Evolutionary conservation across 2,888 invertebrate species (phyloP), one percentile per base, ranked within the genome.

Genomic region (Nomada ruficornis): DNA sequence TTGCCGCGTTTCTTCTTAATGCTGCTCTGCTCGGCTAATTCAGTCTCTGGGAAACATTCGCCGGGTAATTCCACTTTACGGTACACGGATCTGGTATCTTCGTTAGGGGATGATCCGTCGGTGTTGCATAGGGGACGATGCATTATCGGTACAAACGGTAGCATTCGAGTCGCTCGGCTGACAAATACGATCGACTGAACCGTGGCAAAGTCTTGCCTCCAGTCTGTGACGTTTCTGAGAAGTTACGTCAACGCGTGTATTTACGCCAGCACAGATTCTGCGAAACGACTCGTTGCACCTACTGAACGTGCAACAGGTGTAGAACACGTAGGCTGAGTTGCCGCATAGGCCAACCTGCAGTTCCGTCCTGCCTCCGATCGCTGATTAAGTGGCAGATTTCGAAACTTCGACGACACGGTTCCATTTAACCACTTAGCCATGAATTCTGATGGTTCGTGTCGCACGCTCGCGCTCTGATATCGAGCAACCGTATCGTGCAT

Each of bases 221-320:
- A 44, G 18, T 23, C 29, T 26, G 20, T n/a, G 47, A 65, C 47
- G 62, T 63, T 63, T 57, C 47, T 7, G 23, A n/a, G 62, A 70
- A 55, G 18, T n/a, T 23, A 36, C 67, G 67, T n/a, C 13, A 47
- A 55, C 52, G 36, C 29, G 42, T 42, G 42, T n/a, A 36, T 36
- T 36, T 36, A 55, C 44, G n/a, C 59, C 23, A 57, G 42, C 42
- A 3, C 59, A 26, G 50, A 36, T 77, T 70, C 69, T 62, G 60
- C 29, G 77, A 77, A 82, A 81, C 83, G 72, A 64, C 77, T 82
- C 55, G 65, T 20, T 36, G 54, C 18, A 55, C 80, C 71, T 60
- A 74, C 62, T 44, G 18, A 36, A 60, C 67, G 63, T 73, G 89
- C 89, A 88, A 87, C 87, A 85, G 88, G 86, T 87, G 85, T 57